Percentiles rank a stretch among this genome's conserved stretches.
phyloP scores from a whole-genome alignment of 2,113 vertebrate genomes.

The Morone chrysops region DNA sequence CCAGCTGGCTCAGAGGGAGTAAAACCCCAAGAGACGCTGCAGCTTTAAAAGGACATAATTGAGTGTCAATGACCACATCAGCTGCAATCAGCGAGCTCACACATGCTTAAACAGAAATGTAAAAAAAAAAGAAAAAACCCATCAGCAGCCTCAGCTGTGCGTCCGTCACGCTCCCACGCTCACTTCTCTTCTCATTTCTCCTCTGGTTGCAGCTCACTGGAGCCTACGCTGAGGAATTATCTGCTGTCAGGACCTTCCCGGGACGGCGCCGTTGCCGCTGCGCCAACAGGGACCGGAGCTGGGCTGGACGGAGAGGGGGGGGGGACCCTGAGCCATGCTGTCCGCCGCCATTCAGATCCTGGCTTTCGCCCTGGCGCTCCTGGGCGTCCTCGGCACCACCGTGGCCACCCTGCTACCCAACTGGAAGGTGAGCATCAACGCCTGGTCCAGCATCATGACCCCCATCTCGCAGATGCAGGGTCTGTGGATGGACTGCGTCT shows the following conservation, averaged over 20 bases:
- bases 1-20: constrained; percentile 3
- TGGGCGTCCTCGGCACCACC: constrained; percentile 87
- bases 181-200: constrained; percentile 73
- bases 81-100: constrained; percentile 48
- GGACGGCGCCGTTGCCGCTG: constrained; percentile 13
- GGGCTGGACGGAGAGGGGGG: background rate
- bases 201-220: constrained; percentile 73
- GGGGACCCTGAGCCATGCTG: constrained; percentile 81
- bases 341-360: constrained; percentile 91
- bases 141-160: constrained; percentile 78
- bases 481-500: constrained; percentile 98
- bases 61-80: constrained; percentile 70
- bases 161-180: constrained; percentile 83
- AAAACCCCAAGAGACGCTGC: constrained; percentile 41
- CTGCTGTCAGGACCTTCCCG: constrained; percentile 65
- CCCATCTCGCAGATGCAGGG: constrained; percentile 91
- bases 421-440: constrained; percentile 90
- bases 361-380: constrained; percentile 90
- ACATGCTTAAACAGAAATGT: constrained; percentile 29
- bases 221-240: constrained; percentile 77
- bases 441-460: constrained; percentile 89
- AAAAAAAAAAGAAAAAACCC: constrained; percentile 35
- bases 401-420: constrained; percentile 91
- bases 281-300: background rate
- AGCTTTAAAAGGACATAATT: constrained; percentile 68